phyloP scores from a whole-genome alignment of 2,888 invertebrate species.

The Thereva unica region DNA sequence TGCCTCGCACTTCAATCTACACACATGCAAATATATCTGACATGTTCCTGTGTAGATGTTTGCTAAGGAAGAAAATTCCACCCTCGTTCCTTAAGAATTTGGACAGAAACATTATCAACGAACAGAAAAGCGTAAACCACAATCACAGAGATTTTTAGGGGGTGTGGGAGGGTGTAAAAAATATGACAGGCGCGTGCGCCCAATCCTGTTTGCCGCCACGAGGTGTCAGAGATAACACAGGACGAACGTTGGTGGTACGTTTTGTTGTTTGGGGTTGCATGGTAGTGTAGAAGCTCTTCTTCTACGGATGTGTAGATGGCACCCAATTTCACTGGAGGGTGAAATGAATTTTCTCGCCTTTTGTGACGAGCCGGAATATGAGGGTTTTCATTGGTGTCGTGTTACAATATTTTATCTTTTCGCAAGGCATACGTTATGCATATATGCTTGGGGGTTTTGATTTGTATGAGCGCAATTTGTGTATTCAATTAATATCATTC shows the following conservation, averaged over 20 bases:
- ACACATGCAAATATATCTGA: background rate
- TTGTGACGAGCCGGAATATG: background rate
- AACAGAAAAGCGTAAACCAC: constrained; percentile 20
- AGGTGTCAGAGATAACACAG: constrained; percentile 37
- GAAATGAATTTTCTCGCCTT: constrained; percentile 32
- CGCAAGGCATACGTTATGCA: too few relatives aligned
- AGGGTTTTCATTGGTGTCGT: background rate
- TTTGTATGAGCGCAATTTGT: too few relatives aligned
- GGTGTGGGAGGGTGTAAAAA: constrained; percentile 23
- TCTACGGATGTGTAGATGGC: constrained; percentile 23
- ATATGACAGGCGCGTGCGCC: constrained; percentile 38
- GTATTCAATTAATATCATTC: too few relatives aligned
- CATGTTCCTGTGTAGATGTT: background rate
- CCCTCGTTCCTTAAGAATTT: constrained; percentile 15
- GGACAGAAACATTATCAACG: constrained; percentile 15
- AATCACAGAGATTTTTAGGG: constrained; percentile 21
- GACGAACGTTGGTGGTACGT: background rate
- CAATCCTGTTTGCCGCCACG: constrained; percentile 27
- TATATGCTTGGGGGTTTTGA: too few relatives aligned
- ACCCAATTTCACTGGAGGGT: constrained; percentile 28
- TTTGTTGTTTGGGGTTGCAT: constrained; percentile 6
- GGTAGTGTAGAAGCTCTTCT: background rate
- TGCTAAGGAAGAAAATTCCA: constrained; percentile 17
- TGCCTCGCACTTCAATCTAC: background rate
- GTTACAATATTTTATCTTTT: too few relatives aligned